Evolutionary conservation across 1,140 invertebrate genomes (phyloP).

Genomic region (Ips nitidus): DNA sequence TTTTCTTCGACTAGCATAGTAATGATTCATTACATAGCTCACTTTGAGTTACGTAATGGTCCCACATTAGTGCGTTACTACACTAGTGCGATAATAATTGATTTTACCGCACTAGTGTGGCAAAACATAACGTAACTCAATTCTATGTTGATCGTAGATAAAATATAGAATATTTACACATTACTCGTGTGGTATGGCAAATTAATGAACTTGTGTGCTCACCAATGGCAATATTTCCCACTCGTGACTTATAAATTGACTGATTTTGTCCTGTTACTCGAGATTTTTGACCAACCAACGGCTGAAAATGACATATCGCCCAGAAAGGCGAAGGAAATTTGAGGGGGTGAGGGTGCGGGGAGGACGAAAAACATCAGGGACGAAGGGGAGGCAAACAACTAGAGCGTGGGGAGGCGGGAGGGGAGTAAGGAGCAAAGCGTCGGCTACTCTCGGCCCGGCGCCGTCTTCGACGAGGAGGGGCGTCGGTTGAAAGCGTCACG

Average conservation of each 20-base stretch:
- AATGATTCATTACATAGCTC: no score
- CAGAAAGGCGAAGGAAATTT: constrained; percentile 12
- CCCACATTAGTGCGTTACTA: no score
- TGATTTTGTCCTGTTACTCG: not conserved
- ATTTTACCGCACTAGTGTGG: no score
- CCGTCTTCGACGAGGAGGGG: constrained; percentile 34
- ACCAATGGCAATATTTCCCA: no score
- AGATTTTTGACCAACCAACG: not conserved
- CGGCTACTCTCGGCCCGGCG: constrained; percentile 35
- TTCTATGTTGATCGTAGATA: no score
- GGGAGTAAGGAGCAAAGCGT: constrained; percentile 24
- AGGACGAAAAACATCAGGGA: not conserved
- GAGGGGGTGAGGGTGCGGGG: not conserved
- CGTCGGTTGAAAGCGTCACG: constrained; percentile 31
- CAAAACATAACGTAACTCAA: no score
- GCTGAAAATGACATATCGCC: constrained; percentile 27
- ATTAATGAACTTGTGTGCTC: no score
- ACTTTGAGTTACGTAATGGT: no score
- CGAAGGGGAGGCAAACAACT: not conserved
- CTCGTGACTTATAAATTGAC: not conserved
- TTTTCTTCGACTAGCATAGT: no score
- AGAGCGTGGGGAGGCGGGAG: not conserved
- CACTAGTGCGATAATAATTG: no score
- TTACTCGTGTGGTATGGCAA: no score
- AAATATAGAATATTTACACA: no score